phyloP scores from a whole-genome alignment of 2,113 vertebrate species.

The Nannospalax galili region DNA sequence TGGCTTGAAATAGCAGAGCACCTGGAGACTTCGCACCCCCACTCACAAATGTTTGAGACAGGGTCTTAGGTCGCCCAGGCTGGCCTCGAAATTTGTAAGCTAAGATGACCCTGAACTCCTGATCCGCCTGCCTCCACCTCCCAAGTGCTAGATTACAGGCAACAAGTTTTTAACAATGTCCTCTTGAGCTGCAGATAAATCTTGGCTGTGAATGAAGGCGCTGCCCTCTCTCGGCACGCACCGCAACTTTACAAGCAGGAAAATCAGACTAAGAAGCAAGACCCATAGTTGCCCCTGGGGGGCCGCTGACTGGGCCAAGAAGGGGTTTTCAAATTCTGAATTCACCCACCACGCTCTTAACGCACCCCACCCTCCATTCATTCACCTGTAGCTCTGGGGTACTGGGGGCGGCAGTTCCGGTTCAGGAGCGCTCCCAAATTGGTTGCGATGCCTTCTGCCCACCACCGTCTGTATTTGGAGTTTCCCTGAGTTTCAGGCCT shows the following conservation, averaged over 20 bases:
- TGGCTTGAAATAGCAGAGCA: neutral
- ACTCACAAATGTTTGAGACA: neutral
- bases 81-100: neutral
- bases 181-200: neutral
- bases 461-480: neutral
- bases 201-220: neutral
- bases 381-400: constrained; percentile 34
- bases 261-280: neutral
- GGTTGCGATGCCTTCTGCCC: neutral
- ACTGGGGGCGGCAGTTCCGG: neutral
- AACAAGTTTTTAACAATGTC: neutral
- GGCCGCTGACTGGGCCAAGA: neutral
- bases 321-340: neutral
- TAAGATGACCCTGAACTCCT: neutral
- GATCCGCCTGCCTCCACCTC: neutral
- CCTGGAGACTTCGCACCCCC: neutral
- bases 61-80: neutral
- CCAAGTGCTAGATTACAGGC: neutral
- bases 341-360: neutral
- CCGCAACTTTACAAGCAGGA: neutral
- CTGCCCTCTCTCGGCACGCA: neutral
- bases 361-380: neutral
- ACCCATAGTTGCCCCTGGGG: neutral
- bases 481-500: constrained; percentile 49
- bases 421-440: neutral